Evolutionary conservation across 2,888 invertebrate species (phyloP).

Genomic region (Himalopsyche kuldschensis): DNA sequence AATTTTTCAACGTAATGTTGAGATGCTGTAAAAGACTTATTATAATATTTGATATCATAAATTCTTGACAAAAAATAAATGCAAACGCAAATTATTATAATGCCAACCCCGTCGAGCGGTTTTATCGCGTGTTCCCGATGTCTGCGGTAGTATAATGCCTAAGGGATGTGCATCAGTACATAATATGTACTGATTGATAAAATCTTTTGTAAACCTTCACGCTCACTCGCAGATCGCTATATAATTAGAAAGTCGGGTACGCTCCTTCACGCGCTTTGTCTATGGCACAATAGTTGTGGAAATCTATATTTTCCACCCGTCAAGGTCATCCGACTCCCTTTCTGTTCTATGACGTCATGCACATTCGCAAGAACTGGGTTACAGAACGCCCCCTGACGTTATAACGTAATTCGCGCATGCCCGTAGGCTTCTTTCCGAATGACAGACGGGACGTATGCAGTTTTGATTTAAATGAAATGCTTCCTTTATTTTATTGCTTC

Average conservation of each 20-base stretch:
- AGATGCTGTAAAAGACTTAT: too few relatives aligned
- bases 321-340: background rate
- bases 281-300: background rate
- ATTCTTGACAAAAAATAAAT: too few relatives aligned
- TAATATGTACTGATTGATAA: too few relatives aligned
- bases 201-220: too few relatives aligned
- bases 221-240: too few relatives aligned
- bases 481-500: constrained; percentile 14
- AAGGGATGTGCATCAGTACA: too few relatives aligned
- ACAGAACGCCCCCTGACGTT: background rate
- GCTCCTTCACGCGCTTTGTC: background rate
- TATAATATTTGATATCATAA: too few relatives aligned
- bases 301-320: background rate
- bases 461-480: constrained; percentile 2
- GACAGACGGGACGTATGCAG: constrained; percentile 1
- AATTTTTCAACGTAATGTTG: too few relatives aligned
- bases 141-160: too few relatives aligned
- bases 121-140: too few relatives aligned
- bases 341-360: background rate
- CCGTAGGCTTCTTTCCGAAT: background rate
- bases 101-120: too few relatives aligned
- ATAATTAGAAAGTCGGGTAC: background rate
- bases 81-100: too few relatives aligned
- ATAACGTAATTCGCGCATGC: background rate
- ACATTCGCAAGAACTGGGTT: background rate